Base-by-base conservation (phyloP, 2,888 invertebrate genomes). In the Amphipyra berbera region DNA sequence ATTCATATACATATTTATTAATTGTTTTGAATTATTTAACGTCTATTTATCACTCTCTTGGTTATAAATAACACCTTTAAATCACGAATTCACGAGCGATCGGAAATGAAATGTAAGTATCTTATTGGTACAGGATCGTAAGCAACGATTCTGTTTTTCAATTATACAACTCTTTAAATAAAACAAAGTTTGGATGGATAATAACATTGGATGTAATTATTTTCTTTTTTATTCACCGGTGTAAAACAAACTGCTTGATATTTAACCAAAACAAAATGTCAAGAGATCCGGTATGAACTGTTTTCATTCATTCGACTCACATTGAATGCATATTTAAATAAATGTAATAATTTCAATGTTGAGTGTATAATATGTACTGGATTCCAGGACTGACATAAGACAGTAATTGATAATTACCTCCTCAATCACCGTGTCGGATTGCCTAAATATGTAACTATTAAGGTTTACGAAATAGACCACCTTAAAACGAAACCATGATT, bases 1-100 rank as follows among this genome's bases (percentile, higher is more conserved):
- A 58, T 55, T 38, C 21, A 46, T 50, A 45, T 49, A 60, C 44
- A 74, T 70, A 73, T 74, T 73, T 57, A 74, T 73, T 49, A 60
- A 49, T n/a, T 68, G 14, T 5, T 8, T 47, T 69, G 48, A 61
- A 65, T 73, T 62, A 74, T 74, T 58, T 38, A 48, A 54, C 10
- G 3, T 38, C 41, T n/a, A 33, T 50, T 54, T 52, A 77, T 52
- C 50, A 45, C 49, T 50, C 10, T 42, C 45, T 14, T 30, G 6
- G 6, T 61, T 30, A 65, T 65, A 61, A 60, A 73, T 62, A 63
- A 55, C 55, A 54, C 14, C 4, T 48, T 40, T 41, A 64, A 30
- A 42, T 56, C 33, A 57, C 45, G 8, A 46, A 38, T 37, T 45
- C 15, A 49, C 45, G 33, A 53, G 13, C 15, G 10, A 55, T 41